Evolutionary conservation across 1,140 invertebrate species (phyloP).

Genomic region (Hycleus phaleratus): DNA sequence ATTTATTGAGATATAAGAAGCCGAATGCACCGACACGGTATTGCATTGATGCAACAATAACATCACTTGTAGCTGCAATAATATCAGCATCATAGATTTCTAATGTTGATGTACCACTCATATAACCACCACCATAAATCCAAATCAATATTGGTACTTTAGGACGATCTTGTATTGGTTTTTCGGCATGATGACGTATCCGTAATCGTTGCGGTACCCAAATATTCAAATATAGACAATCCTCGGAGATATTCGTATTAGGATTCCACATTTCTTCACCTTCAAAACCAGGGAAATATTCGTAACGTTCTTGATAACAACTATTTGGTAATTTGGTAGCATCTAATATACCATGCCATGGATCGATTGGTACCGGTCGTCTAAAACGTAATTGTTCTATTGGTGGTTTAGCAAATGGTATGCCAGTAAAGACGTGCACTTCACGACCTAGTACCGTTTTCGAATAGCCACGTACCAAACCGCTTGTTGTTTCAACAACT

Average conservation of each 20-base stretch:
- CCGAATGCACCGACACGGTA: slow-evolving; percentile 87
- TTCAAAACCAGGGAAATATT: slow-evolving; percentile 80
- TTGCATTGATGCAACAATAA: slow-evolving; percentile 81
- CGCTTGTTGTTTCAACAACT: slow-evolving; percentile 71
- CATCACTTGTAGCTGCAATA: slow-evolving; percentile 72
- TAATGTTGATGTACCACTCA: slow-evolving; percentile 82
- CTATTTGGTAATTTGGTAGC: slow-evolving; percentile 72
- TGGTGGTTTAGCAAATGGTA: slow-evolving; percentile 92
- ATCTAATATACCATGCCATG: slow-evolving; percentile 77
- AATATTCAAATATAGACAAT: slow-evolving; percentile 88
- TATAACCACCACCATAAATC: slow-evolving; percentile 89
- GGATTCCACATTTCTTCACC: slow-evolving; percentile 96
- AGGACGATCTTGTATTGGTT: slow-evolving; percentile 45
- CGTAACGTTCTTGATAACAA: slow-evolving; percentile 78
- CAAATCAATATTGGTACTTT: slow-evolving; percentile 78
- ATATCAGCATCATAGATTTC: slow-evolving; percentile 85
- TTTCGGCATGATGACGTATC: slow-evolving; percentile 56
- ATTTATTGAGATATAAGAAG: slow-evolving; percentile 74
- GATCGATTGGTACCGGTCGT: slow-evolving; percentile 73
- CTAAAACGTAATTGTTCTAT: slow-evolving; percentile 78
- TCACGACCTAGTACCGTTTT: slow-evolving; percentile 69
- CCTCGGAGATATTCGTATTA: slow-evolving; percentile 86
- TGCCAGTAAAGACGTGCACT: slow-evolving; percentile 85
- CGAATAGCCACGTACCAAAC: slow-evolving; percentile 66
- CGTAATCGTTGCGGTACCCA: slow-evolving; percentile 77